Evolutionary conservation across 2,113 vertebrate genomes (phyloP).

Genomic region (Cyphomyrus discorhynchus): DNA sequence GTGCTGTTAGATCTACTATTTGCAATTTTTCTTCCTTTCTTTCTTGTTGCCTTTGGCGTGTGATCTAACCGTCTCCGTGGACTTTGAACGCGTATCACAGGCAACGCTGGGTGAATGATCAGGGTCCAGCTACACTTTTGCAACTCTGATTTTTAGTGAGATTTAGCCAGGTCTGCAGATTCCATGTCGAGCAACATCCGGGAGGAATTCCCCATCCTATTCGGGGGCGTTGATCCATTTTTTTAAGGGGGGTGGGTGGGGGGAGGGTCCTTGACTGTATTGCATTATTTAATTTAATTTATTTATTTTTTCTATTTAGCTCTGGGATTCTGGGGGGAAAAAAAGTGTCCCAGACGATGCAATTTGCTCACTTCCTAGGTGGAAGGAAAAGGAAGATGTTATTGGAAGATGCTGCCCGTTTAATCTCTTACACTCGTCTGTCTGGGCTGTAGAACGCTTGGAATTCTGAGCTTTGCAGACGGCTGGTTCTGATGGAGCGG

Average conservation of each 20-base stretch:
- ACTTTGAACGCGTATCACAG: not conserved
- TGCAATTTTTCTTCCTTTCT: not conserved
- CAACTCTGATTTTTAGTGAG: not conserved
- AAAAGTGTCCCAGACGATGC: not conserved
- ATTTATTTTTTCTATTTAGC: not conserved
- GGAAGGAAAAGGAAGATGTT: not conserved
- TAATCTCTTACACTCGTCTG: not conserved
- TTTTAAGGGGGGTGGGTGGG: not conserved
- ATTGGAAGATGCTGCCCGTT: slow-evolving; percentile 2
- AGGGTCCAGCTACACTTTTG: not conserved
- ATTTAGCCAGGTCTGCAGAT: not conserved
- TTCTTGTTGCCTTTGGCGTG: not conserved
- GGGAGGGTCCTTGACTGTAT: not conserved
- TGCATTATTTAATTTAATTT: not conserved
- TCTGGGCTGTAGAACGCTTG: slow-evolving; percentile 1
- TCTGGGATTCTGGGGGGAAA: not conserved
- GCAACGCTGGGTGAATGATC: not conserved
- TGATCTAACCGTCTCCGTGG: not conserved
- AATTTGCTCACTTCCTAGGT: not conserved
- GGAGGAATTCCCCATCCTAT: not conserved
- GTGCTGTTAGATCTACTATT: not conserved
- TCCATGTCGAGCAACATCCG: not conserved
- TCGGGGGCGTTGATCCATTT: not conserved
- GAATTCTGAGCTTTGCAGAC: not conserved
- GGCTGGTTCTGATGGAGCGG: not conserved